Evolutionary conservation across 37 sponge, comb jelly and placozoan species (phyloP), one percentile per base, ranked within the genome.

Genomic region (Lycopodina hypogea): DNA sequence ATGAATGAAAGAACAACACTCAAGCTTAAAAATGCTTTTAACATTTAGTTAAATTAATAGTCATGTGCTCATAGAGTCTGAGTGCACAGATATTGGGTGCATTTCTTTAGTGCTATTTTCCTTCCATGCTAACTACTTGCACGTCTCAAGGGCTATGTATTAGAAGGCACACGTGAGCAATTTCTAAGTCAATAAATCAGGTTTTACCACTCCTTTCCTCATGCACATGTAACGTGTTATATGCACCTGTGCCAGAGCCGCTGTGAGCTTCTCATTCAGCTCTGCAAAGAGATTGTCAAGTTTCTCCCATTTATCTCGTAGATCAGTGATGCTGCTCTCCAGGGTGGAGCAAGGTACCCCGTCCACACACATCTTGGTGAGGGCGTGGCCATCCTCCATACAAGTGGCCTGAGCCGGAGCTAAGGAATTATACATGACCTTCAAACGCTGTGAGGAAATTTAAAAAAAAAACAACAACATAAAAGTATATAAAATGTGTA

Each of bases 241-340:
- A 14, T 30, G 29, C 57, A 75, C 75, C 59, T 75, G 75, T 0
- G 70, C 71, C 12, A 80, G 60, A 26, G 80, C 80, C 32, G 69
- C 80, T 35, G 59, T 74, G 24, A 86, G 71, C 33, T 80, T 79
- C 67, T 78, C 42, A 37, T 70, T 73, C 37, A 85, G 17, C 19
- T 85, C 86, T 39, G 72, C 72, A 62, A 85, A 77, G 36, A 69
- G 52, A 0, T 57, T 52, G 12, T 66, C 62, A 2, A 89, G 75
- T 35, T 17, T 68, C 39, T 79, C 76, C 90, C 90, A 89, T 32
- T 79, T 34, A 1, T 58, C 56, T 65, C 84, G 81, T 0, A 89
- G 90, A 18, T 68, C 57, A 23, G 29, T 17, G 15, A 79, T 26
- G 32, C 32, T 60, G 4, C 26, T 19, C 28, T 78, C 76, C 71